phyloP scores from a whole-genome alignment of 2,797 vertebrate species.

The Xenentodon cancila region DNA sequence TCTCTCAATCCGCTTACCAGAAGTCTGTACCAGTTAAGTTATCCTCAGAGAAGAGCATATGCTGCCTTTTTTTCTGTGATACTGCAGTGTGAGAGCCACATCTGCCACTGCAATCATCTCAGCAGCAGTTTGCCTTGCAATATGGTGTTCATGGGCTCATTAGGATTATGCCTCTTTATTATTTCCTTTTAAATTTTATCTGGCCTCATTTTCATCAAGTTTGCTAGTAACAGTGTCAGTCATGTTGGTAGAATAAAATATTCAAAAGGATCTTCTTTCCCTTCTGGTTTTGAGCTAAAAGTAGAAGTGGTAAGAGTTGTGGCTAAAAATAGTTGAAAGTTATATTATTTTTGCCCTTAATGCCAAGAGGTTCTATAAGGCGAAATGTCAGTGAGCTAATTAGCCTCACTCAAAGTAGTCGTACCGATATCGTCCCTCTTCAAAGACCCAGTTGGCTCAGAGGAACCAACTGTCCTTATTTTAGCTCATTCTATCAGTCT shows the following conservation, averaged over 20 bases:
- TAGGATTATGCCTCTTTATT: slow-evolving; percentile 35
- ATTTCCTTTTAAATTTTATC: slow-evolving; percentile 34
- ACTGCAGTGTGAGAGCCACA: slow-evolving; percentile 55
- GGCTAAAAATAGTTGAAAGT: slow-evolving; percentile 35
- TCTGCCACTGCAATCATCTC: slow-evolving; percentile 55
- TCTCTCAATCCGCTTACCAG: slow-evolving; percentile 53
- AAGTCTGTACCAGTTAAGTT: slow-evolving; percentile 58
- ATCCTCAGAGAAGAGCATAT: slow-evolving; percentile 54
- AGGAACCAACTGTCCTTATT: slow-evolving; percentile 30
- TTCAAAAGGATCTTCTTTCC: not conserved
- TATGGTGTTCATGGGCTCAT: slow-evolving; percentile 49
- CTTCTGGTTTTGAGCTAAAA: slow-evolving; percentile 1
- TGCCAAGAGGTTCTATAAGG: slow-evolving; percentile 35
- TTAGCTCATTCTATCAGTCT: slow-evolving; percentile 15
- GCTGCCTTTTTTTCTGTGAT: slow-evolving; percentile 26
- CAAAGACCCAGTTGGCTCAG: slow-evolving; percentile 37
- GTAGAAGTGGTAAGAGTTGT: slow-evolving; percentile 22
- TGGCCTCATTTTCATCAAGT: slow-evolving; percentile 26
- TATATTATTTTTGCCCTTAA: slow-evolving; percentile 19
- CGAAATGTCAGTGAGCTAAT: slow-evolving; percentile 60
- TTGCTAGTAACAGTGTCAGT: slow-evolving; percentile 12
- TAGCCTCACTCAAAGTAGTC: slow-evolving; percentile 38
- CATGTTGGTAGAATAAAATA: slow-evolving; percentile 8
- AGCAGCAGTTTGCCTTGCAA: slow-evolving; percentile 53
- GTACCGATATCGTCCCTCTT: slow-evolving; percentile 46